Percentiles rank a stretch among this genome's conserved stretches.
phyloP scores from a whole-genome alignment of 1,140 invertebrate genomes.

The Dryas iulia region DNA sequence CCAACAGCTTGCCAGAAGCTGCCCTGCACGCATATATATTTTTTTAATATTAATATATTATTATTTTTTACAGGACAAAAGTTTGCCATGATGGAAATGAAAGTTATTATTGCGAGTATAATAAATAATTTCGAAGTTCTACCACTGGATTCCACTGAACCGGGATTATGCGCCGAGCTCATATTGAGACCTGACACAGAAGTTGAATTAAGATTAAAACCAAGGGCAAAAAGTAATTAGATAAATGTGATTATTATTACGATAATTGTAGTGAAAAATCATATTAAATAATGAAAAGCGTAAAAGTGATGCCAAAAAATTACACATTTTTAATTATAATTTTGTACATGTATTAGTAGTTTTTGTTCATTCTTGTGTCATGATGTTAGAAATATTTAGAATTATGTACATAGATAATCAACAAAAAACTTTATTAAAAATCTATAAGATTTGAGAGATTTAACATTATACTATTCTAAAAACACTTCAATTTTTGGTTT shows the following conservation, averaged over 20 bases:
- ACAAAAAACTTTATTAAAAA: too few relatives aligned
- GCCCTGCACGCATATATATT: too few relatives aligned
- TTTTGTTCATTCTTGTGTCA: not conserved
- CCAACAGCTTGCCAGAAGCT: too few relatives aligned
- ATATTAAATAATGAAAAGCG: not conserved
- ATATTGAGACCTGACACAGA: constrained; percentile 70
- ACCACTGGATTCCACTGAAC: constrained; percentile 60
- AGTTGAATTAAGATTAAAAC: constrained; percentile 39
- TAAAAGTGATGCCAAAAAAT: not conserved
- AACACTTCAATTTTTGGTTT: too few relatives aligned
- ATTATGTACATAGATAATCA: too few relatives aligned
- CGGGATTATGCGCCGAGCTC: constrained; percentile 69
- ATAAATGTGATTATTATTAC: not conserved
- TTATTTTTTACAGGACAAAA: constrained; percentile 83
- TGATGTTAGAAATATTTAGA: too few relatives aligned
- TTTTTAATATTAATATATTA: too few relatives aligned
- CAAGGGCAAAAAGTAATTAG: constrained; percentile 4
- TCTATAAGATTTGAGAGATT: too few relatives aligned
- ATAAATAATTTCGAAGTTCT: constrained; percentile 83
- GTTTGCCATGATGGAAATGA: constrained; percentile 90
- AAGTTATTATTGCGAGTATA: constrained; percentile 84
- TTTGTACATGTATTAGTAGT: too few relatives aligned
- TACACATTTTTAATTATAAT: not conserved
- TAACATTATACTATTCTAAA: too few relatives aligned
- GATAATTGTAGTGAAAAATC: not conserved